phyloP scores from a whole-genome alignment of 2,797 vertebrate species.

The Arctocebus calabarensis region DNA sequence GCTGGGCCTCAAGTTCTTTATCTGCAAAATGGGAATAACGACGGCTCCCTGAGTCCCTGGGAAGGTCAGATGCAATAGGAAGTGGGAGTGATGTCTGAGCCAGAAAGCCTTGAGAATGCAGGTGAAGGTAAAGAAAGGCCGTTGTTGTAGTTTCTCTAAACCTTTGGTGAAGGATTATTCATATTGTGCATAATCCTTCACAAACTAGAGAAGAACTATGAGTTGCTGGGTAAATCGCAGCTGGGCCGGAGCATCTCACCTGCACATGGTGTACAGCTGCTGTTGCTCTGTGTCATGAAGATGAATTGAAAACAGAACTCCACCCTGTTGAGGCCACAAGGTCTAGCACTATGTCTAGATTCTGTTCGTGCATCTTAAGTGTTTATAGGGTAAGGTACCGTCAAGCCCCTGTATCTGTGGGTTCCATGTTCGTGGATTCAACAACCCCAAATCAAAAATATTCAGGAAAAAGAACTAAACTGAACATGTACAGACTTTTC shows the following conservation, averaged over 20 bases:
- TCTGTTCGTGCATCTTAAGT: not conserved
- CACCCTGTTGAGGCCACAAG: not conserved
- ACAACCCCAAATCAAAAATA: not conserved
- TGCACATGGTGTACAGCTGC: too few species aligned
- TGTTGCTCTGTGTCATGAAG: not conserved
- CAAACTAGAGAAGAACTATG: not conserved
- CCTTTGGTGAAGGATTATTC: not conserved
- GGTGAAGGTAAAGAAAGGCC: not conserved
- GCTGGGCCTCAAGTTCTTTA: not conserved
- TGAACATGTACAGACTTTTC: not conserved
- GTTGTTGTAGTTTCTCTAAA: not conserved
- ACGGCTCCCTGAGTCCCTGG: not conserved
- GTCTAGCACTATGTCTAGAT: not conserved
- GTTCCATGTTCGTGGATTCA: not conserved
- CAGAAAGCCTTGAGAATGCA: not conserved
- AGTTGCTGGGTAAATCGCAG: not conserved
- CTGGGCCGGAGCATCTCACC: not conserved
- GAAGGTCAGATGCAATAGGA: not conserved
- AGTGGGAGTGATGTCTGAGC: not conserved
- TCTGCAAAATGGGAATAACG: not conserved
- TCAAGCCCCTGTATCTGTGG: not conserved
- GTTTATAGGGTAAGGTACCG: not conserved
- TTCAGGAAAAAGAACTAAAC: not conserved
- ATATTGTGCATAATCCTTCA: not conserved
- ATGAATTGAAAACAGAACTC: not conserved